A percentile compares a stretch with the other conserved stretches of the same genome.
These are phyloP conservation scores for Linurgus olivaceus DNA, from an alignment of 2,797 vertebrate genomes.

Conservation along the genomic window DNA sequence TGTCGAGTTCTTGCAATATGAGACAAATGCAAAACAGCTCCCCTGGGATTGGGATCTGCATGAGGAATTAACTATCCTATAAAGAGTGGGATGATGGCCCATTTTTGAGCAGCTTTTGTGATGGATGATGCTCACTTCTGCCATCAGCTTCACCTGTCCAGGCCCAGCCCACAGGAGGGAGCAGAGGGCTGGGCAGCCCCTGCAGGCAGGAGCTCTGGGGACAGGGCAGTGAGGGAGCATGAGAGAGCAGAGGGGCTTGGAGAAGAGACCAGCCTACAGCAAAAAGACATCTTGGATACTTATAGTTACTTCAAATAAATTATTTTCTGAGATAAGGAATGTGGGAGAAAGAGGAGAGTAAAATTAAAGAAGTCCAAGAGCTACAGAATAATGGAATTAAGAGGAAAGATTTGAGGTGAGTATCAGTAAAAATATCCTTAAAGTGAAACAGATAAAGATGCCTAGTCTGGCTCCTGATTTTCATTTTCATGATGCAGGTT, in stretches of 20 bases:
- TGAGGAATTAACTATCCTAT: neutral
- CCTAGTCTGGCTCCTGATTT: neutral
- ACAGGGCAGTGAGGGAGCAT: neutral
- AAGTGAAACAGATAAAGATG: neutral
- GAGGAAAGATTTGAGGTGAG: neutral
- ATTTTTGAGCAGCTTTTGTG: fast-evolving
- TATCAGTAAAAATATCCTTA: neutral
- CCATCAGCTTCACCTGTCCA: neutral
- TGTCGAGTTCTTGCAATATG: neutral
- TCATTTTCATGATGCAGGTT: neutral
- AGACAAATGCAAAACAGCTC: neutral
- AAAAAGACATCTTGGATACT: neutral
- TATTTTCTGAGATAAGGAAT: neutral
- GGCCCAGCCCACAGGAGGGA: fast-evolving
- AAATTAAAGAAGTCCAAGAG: neutral
- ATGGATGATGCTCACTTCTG: neutral
- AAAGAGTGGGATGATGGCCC: neutral
- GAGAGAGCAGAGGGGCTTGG: neutral
- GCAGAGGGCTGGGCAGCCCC: neutral
- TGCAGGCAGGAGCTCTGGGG: neutral
- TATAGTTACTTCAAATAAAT: neutral
- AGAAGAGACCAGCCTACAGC: neutral
- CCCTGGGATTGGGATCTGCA: neutral
- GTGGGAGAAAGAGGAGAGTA: neutral
- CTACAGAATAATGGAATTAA: neutral